phyloP scores from a whole-genome alignment of 2,113 vertebrate species.

The Sander lucioperca region DNA sequence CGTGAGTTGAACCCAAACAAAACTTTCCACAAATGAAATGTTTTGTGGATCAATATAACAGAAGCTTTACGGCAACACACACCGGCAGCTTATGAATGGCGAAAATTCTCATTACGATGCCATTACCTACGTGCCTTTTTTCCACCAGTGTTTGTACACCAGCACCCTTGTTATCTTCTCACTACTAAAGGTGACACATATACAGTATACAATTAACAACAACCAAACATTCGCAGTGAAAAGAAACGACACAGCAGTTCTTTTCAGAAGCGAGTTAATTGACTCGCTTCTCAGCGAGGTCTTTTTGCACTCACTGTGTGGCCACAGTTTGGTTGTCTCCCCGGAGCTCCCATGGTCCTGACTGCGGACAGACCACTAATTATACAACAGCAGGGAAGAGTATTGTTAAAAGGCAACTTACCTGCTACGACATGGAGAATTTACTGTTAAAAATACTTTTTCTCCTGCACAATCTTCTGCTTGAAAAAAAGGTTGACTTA shows the following conservation, averaged over 20 bases:
- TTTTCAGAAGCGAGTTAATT: constrained; percentile 40
- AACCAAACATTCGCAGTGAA: not conserved
- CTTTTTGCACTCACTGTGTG: constrained; percentile 29
- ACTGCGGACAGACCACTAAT: constrained; percentile 58
- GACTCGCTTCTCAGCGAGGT: constrained; percentile 33
- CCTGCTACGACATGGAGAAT: not conserved
- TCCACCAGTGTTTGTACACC: not conserved
- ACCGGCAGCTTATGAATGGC: not conserved
- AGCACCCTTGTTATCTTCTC: not conserved
- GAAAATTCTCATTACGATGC: not conserved
- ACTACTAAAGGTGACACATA: not conserved
- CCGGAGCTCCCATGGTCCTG: constrained; percentile 7
- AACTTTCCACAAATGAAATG: too few relatives aligned
- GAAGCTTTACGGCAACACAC: too few relatives aligned
- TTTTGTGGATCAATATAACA: not conserved
- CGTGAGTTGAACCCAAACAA: not conserved
- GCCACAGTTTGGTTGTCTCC: constrained; percentile 36
- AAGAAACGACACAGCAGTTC: not conserved
- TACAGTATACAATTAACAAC: not conserved
- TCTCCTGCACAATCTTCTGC: not conserved
- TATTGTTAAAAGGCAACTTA: not conserved
- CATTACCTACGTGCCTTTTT: not conserved
- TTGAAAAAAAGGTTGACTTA: not conserved
- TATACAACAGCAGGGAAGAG: constrained; percentile 42
- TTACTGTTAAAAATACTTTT: not conserved